A percentile compares a stretch with the other conserved stretches of the same genome.
Conservation (phyloP, 2,888 invertebrate genomes). For the Alcis repandata region DNA sequence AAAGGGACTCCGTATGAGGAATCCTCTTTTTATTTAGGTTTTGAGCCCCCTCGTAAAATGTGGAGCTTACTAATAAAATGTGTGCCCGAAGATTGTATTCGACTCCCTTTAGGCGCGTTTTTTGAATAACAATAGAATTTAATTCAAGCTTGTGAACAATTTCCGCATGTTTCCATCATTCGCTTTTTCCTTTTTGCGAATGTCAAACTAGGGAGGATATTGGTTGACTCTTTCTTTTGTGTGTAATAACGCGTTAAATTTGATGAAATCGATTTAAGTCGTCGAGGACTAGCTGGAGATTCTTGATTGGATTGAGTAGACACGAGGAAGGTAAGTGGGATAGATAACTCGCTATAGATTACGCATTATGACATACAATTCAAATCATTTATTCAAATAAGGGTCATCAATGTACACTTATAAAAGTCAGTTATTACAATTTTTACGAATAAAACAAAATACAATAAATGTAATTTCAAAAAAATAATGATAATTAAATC, state of each 20-base stretch:
- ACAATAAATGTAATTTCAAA: no score
- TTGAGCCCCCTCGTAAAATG: slow-evolving; percentile 75
- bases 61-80: slow-evolving; percentile 75
- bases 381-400: no score
- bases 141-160: slow-evolving; percentile 56
- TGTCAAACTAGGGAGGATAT: slow-evolving; percentile 50
- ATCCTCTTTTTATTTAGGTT: slow-evolving; percentile 78
- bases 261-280: slow-evolving; percentile 33
- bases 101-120: slow-evolving; percentile 57
- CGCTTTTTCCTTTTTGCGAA: slow-evolving; percentile 48
- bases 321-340: not conserved
- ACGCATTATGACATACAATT: no score
- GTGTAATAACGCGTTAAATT: slow-evolving; percentile 46
- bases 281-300: slow-evolving; percentile 1
- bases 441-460: no score
- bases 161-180: slow-evolving; percentile 58
- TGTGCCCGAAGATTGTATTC: slow-evolving; percentile 68
- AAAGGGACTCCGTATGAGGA: slow-evolving; percentile 78
- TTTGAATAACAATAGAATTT: slow-evolving; percentile 65
- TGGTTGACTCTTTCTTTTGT: slow-evolving; percentile 45
- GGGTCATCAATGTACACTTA: no score
- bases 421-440: no score
- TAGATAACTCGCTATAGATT: no score
- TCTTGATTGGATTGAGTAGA: slow-evolving; percentile 11
- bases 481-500: no score